phyloP scores from a whole-genome alignment of 2,797 vertebrate genomes.

The Falco naumanni region DNA sequence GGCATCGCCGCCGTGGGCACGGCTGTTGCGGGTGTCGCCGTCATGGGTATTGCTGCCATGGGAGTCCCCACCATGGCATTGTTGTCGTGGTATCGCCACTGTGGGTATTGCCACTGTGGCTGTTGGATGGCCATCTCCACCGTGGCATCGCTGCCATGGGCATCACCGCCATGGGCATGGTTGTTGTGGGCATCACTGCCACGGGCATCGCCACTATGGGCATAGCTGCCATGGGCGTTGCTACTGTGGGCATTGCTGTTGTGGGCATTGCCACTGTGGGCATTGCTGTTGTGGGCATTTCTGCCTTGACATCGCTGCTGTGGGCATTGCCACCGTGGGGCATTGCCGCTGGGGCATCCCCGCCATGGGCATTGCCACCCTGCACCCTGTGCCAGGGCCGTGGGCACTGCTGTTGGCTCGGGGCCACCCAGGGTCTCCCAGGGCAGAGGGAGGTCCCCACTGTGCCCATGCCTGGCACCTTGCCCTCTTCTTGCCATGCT shows the following conservation, averaged over 20 bases:
- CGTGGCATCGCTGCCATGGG: not conserved
- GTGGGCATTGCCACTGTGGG: not conserved
- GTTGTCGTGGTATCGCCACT: not conserved
- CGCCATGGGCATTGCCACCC: not conserved
- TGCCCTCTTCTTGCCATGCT: not conserved
- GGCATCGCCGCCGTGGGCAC: not conserved
- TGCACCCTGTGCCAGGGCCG: not conserved
- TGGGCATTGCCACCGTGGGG: not conserved
- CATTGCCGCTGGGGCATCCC: not conserved
- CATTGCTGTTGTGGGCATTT: not conserved
- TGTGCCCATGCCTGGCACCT: accelerated
- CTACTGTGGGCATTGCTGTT: not conserved
- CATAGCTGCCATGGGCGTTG: too few relatives aligned
- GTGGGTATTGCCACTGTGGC: not conserved
- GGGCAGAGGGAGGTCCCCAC: not conserved
- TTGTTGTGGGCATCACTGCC: not conserved
- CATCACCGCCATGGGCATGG: not conserved
- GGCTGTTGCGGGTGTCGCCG: not conserved
- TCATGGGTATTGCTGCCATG: not conserved
- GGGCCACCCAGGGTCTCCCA: not conserved
- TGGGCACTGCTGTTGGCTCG: not conserved
- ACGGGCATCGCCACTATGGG: too few relatives aligned
- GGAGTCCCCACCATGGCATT: not conserved
- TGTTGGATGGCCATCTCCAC: not conserved
- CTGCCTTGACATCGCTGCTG: not conserved